Base-by-base conservation (phyloP, 2,113 vertebrate genomes). In the Apaloderma vittatum region DNA sequence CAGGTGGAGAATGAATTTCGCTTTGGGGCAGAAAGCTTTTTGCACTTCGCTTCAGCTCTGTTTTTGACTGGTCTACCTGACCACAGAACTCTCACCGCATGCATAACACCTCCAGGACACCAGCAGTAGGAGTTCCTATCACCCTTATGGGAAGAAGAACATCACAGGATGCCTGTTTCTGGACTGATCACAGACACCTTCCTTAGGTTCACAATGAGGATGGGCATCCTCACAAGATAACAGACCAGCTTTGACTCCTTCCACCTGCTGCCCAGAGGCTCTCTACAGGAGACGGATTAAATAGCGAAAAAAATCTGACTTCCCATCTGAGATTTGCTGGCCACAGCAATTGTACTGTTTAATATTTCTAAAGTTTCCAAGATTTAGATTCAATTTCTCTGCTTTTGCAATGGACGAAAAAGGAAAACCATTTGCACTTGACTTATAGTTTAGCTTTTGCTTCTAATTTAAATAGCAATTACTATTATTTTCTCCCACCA, bases 121-220 rank as follows among this genome's bases (percentile, higher is more conserved):
- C 58, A 92, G 21, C 8, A 68, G 6, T 27, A 61, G 29, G 17
- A 40, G 15, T 22, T 70, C 13, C 19, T 58, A 8, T 26, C 55
- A 14, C 16, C 7, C 9, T 9, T 48, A 40, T 11, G 13, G n/a
- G n/a, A n/a, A 68, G 2, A 45, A 15, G 21, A 70, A 30, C 8
- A 34, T n/a, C 52, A 34, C 26, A 48, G 40, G 13, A 27, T 24
- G 6, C 5, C 8, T 34, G 5, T 43, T 79, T 63, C 46, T 71
- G 55, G 4, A 4, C 23, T 66, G 37, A 15, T 36, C 48, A 8
- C 52, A 75, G 13, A 32, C 32, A 52, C 1, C 0, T 2, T 3
- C n/a, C 49, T 32, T 7, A 13, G 23, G 1, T 18, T 62, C 48
- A 51, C 14, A 14, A 3, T 8, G 6, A 34, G 43, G 43, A 52